These are phyloP conservation scores for Anthophora plumipes DNA, from an alignment of 2,888 invertebrate species.

Conservation along the genomic window DNA sequence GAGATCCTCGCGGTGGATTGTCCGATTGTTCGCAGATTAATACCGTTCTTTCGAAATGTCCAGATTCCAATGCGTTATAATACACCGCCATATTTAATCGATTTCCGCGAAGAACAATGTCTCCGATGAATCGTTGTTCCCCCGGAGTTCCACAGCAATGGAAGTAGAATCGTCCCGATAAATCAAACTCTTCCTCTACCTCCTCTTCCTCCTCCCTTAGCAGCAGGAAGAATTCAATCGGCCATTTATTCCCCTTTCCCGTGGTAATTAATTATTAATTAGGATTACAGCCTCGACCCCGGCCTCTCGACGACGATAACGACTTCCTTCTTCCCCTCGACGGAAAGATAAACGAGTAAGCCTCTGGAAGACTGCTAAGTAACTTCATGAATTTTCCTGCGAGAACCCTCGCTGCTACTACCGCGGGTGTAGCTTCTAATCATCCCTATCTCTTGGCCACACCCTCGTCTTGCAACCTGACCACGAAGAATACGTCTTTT, in stretches of 20 bases:
- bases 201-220: constrained; percentile 40
- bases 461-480: constrained; percentile 71
- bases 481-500: constrained; percentile 43
- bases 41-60: too few relatives aligned
- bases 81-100: neutral
- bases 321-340: constrained; percentile 77
- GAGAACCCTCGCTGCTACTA: constrained; percentile 63
- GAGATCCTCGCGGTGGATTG: neutral
- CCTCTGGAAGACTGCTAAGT: constrained; percentile 74
- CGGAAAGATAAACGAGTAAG: constrained; percentile 78
- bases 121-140: constrained; percentile 36
- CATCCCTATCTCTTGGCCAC: constrained; percentile 80
- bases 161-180: constrained; percentile 61
- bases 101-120: constrained; percentile 13
- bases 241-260: constrained; percentile 67
- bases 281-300: constrained; percentile 71
- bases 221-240: constrained; percentile 73
- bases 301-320: constrained; percentile 74
- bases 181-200: too few relatives aligned
- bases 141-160: constrained; percentile 25
- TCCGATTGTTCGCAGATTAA: neutral
- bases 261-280: constrained; percentile 75
- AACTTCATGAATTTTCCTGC: constrained; percentile 83
- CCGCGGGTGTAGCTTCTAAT: constrained; percentile 79
- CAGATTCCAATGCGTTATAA: neutral